Conservation (phyloP, 2,888 invertebrate genomes). For the Emmelina monodactyla region DNA sequence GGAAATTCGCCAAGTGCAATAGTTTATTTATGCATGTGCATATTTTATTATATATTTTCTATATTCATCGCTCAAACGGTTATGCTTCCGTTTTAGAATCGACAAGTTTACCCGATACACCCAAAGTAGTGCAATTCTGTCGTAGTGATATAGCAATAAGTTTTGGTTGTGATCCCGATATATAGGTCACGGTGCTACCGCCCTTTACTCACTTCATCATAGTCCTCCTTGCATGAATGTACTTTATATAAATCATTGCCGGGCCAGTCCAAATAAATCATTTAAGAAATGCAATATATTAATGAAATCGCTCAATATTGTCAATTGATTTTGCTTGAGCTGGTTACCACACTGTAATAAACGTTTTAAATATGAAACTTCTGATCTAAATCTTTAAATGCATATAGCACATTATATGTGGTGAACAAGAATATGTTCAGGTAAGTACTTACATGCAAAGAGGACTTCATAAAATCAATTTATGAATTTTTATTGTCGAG, state of each 20-base stretch:
- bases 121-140: conserved; percentile 55
- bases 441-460: too few species aligned
- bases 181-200: conserved; percentile 32
- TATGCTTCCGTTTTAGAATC: conserved; percentile 40
- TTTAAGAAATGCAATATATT: too few species aligned
- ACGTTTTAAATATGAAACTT: too few species aligned
- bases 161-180: conserved; percentile 60
- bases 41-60: conserved; percentile 14
- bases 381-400: too few species aligned
- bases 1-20: conserved; percentile 32
- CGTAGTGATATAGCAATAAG: conserved; percentile 63
- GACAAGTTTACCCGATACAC: conserved; percentile 32
- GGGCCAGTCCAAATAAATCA: too few species aligned
- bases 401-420: too few species aligned
- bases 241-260: too few species aligned
- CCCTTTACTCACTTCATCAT: conserved; percentile 4
- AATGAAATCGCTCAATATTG: too few species aligned
- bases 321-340: too few species aligned
- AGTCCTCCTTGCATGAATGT: too few species aligned
- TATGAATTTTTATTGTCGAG: conserved; percentile 54
- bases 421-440: too few species aligned
- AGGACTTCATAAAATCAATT: conserved; percentile 44
- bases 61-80: conserved; percentile 42
- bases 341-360: too few species aligned
- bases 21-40: conserved; percentile 31